Base-by-base conservation (phyloP, 2,797 vertebrate species). In the Sorex maritimensis region DNA sequence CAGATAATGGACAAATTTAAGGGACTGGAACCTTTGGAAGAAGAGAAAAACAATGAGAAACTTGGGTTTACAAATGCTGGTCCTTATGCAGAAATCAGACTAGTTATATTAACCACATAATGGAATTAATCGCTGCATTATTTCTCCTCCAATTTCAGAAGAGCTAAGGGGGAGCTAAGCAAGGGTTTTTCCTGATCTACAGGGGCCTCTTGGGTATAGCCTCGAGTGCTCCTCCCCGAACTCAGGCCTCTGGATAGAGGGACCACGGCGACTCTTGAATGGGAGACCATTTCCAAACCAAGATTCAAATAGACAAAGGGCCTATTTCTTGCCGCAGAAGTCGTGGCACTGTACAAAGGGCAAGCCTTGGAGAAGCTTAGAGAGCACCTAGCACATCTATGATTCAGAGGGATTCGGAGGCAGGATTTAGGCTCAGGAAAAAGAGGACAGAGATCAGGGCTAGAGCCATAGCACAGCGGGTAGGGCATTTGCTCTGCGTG, bases 1-100 rank as follows among this genome's bases (percentile, higher is more conserved):
- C 96, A 98, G 97, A 98, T 96, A 97, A 97, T 96, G 94, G 93
- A 97, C 0, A 7, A 92, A 96, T 93, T 97, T 97, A 98, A 97
- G 92, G 96, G 96, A 96, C 96, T 97, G 97, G 97, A 98, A 97
- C 92, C 74, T 95, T 95, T 94, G 92, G 96, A 95, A 90, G 52
- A 75, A 84, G 63, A 91, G 28, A 58, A 55, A 83, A 81, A 91
- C 72, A 78, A 81, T 69, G 78, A 77, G 74, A 97, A 97, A 96
- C 90, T 58, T 88, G 96, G 96, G 93, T 93, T 97, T 95, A 94
- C 92, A 88, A 94, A 92, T 92, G 90, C 61, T 95, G 94, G 95
- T 69, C 95, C 95, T 97, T 63, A 78, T 49, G 82, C 89, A 81
- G 97, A 98, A 98, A 97, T 97, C 96, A 84, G 89, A 74, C 88